Evolutionary conservation across 1,140 invertebrate species (phyloP).

Genomic region (Drosophila erecta): DNA sequence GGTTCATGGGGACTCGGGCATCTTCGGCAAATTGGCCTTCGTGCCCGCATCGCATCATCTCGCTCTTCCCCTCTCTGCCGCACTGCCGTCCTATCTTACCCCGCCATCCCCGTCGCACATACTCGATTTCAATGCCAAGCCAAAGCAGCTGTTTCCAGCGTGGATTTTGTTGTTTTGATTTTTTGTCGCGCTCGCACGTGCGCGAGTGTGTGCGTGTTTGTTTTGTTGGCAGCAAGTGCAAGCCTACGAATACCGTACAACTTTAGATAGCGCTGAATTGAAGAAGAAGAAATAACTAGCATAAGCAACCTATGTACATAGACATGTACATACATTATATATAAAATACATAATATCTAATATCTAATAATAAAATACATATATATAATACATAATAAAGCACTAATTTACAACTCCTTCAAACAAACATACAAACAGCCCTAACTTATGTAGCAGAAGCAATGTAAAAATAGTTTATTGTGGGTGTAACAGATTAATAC

Average conservation of each 20-base stretch:
- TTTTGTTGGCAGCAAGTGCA: constrained; percentile 34
- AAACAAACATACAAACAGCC: too few species aligned
- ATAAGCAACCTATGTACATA: too few species aligned
- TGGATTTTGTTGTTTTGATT: constrained; percentile 43
- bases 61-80: not conserved
- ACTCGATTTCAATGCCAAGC: constrained; percentile 73
- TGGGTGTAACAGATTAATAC: too few species aligned
- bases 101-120: not conserved
- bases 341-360: too few species aligned
- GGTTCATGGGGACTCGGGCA: constrained; percentile 10
- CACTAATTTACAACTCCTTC: too few species aligned
- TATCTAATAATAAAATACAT: too few species aligned
- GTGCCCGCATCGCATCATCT: constrained; percentile 29
- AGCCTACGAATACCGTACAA: constrained; percentile 15
- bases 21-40: constrained; percentile 36
- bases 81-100: not conserved
- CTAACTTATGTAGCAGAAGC: too few species aligned
- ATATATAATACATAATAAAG: too few species aligned
- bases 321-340: too few species aligned
- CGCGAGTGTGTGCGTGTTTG: constrained; percentile 20
- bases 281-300: too few species aligned
- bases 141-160: constrained; percentile 68
- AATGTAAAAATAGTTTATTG: too few species aligned
- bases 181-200: constrained; percentile 36
- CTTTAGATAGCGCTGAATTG: not conserved